Evolutionary conservation across 30 jellyfish, hydroid and myxozoan species (phyloP), one percentile per base, ranked within the genome.

Genomic region (Hydractinia echinata): DNA sequence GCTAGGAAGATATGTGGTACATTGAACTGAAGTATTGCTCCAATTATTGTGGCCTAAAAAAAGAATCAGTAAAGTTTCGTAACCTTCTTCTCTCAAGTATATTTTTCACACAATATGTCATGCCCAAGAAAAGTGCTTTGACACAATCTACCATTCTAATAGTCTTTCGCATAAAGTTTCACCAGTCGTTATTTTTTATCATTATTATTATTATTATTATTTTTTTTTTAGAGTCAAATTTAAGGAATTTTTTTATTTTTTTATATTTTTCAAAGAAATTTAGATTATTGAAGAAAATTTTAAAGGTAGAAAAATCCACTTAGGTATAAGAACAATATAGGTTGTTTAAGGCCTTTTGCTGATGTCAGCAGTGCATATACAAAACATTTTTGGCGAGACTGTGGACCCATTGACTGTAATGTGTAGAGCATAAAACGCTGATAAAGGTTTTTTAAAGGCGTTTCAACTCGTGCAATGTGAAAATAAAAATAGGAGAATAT

Each of bases 21-120:
- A 4, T 90, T 88, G 55, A 72, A 87, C 56, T 86, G 96, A 0
- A 94, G 86, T 60, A 87, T 73, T 10, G 98, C 91, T 21, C 96
- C 82, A 54, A 92, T 85, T 54, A 88, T 95, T 64, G 95, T 84
- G 51, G 98, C 95, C 97, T 91, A 67, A 67, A 50, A 54, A 61
- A 8, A 44, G n/a, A n/a, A n/a, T n/a, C n/a, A n/a, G n/a, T n/a
- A n/a, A 44, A 5, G 16, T 11, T 64, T 10, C 10, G 4, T 13
- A 0, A 15, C 2, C 10, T 10, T 9, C 30, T 39, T 0, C 10
- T n/a, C n/a, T n/a, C 1, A 51, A 21, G 10, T 51, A 11, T 30
- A 73, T 73, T 51, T 9, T 15, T 10, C 21, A 13, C 11, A 67
- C 78, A 67, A 67, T 10, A 0, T 10, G 21, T 30, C 44, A 2